These are phyloP conservation scores for Amphiprion ocellaris DNA, from an alignment of 2,113 vertebrate species.

Conservation along the genomic window DNA sequence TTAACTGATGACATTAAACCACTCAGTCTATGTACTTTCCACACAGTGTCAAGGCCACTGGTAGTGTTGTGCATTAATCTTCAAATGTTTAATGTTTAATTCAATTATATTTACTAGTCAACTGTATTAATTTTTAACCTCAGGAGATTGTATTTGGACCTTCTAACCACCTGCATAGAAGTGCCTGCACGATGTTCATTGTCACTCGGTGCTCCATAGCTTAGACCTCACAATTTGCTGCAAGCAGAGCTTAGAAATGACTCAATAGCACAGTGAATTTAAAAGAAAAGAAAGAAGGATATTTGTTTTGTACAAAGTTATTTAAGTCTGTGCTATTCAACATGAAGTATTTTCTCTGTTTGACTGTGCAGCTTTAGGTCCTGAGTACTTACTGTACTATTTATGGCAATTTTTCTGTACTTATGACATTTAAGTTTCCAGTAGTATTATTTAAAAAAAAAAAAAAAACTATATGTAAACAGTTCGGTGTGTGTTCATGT, in stretches of 20 bases:
- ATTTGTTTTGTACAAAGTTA: neutral
- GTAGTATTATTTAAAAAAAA: constrained; percentile 15
- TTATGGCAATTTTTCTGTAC: neutral
- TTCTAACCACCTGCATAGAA: constrained; percentile 25
- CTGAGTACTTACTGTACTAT: neutral
- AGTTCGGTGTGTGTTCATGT: neutral
- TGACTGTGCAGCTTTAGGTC: constrained; percentile 14
- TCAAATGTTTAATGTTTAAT: neutral
- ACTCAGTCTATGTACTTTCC: neutral
- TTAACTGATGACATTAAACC: neutral
- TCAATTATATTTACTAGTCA: neutral
- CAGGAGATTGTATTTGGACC: constrained; percentile 7
- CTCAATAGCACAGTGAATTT: neutral
- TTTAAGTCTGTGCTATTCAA: neutral
- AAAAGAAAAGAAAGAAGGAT: neutral
- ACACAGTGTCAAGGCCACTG: neutral
- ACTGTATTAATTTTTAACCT: neutral
- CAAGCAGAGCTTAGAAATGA: constrained; percentile 10
- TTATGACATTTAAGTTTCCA: neutral
- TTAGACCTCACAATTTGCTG: constrained; percentile 11
- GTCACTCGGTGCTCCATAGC: neutral
- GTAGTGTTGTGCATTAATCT: neutral
- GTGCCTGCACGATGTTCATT: constrained; percentile 41
- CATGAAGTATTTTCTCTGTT: constrained; percentile 12
- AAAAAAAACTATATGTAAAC: neutral